Evolutionary conservation across 2,888 invertebrate genomes (phyloP), one percentile per base, ranked within the genome.

Genomic region (Lacanobia wlatinum): DNA sequence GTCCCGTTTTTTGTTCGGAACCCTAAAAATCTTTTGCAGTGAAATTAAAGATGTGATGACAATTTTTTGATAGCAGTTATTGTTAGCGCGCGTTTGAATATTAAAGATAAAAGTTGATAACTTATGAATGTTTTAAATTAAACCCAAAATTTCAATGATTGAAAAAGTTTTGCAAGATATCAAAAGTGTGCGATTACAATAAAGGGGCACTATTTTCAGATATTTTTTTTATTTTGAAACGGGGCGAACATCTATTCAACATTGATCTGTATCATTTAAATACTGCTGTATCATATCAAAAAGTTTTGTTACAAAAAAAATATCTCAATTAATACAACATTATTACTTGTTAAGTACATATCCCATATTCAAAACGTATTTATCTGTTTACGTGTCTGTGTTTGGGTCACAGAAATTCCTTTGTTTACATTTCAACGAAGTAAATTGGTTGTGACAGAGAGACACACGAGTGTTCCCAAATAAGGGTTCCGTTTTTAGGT

Each of bases 1-100:
- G n/a, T n/a, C n/a, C n/a, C n/a, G n/a, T n/a, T n/a, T n/a, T n/a
- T n/a, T n/a, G n/a, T n/a, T n/a, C n/a, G n/a, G n/a, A n/a, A n/a
- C n/a, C n/a, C n/a, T n/a, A n/a, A n/a, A 40, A 68, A 48, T 58
- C 2, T 58, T 58, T 50, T 43, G 64, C n/a, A 40, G 12, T n/a
- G 12, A 14, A 46, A 52, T 71, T 14, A 48, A 52, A 56, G 55
- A 58, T 61, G 28, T 43, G n/a, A 62, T 63, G n/a, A 48, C 0
- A 43, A 38, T 50, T 18, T 52, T 68, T 43, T 50, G n/a, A 21
- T 18, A 10, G 8, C 14, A 8, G 14, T 53, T 28, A 18, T 23
- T 18, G 2, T 9, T 18, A 48, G 7, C 14, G 52, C 7, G 1
- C n/a, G 1, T 34, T 73, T 43, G 12, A 21, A 21, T 43, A 12